Percentiles rank a stretch among this genome's conserved stretches.
These are phyloP conservation scores for Passer domesticus DNA, from an alignment of 2,113 vertebrate genomes.

Conservation along the genomic window DNA sequence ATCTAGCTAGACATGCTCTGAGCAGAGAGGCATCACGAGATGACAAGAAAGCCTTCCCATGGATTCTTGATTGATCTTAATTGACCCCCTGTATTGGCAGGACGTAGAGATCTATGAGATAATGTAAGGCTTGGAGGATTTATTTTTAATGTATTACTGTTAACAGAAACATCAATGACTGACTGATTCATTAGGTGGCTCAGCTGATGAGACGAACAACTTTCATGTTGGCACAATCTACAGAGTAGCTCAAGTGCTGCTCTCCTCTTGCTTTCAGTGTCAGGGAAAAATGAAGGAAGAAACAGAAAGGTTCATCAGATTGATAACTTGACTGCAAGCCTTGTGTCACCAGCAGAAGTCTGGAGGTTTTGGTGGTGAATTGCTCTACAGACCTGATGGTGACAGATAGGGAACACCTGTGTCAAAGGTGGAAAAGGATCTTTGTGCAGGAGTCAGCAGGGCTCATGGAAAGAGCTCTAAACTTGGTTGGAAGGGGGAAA, in stretches of 20 bases:
- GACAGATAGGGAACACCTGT: not conserved
- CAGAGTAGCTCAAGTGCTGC: not conserved
- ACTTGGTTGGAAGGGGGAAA: not conserved
- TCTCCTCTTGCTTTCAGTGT: not conserved
- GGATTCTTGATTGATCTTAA: not conserved
- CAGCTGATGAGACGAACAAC: accelerated
- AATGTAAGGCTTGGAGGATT: not conserved
- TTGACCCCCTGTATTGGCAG: not conserved
- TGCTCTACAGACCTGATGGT: not conserved
- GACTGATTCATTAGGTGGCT: not conserved
- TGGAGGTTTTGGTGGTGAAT: not conserved
- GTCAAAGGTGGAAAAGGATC: not conserved
- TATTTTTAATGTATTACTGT: not conserved
- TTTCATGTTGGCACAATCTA: not conserved
- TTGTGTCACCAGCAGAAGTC: not conserved
- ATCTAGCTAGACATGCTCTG: not conserved
- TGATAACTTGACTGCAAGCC: not conserved
- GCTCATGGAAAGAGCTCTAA: not conserved
- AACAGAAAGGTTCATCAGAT: not conserved
- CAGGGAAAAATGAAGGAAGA: not conserved
- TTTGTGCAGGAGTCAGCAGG: not conserved
- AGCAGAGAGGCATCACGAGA: accelerated
- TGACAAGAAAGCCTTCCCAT: not conserved
- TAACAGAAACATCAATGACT: not conserved
- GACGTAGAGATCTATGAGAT: not conserved